phyloP scores from a whole-genome alignment of 2,888 invertebrate genomes.

The Cistogaster globosa region DNA sequence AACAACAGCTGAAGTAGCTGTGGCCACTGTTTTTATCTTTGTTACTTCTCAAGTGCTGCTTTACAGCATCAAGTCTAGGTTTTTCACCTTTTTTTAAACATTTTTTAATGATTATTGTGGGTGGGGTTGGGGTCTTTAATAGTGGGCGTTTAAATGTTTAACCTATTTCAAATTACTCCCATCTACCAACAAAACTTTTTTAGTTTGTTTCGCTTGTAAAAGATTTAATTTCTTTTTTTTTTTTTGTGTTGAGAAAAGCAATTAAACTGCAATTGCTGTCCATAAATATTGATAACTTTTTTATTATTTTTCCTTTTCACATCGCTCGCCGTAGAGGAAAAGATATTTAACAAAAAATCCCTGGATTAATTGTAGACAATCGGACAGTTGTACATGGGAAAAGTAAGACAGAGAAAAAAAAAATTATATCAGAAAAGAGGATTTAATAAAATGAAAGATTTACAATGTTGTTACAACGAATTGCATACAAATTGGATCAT shows the following conservation, averaged over 20 bases:
- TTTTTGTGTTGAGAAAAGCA: slow-evolving; percentile 72
- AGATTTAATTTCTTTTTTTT: slow-evolving; percentile 26
- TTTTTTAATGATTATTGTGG: slow-evolving; percentile 30
- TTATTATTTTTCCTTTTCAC: slow-evolving; percentile 17
- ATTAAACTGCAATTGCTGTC: slow-evolving; percentile 80
- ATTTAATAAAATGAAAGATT: slow-evolving; percentile 61
- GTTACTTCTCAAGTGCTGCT: slow-evolving; percentile 47
- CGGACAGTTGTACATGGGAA: slow-evolving; percentile 63
- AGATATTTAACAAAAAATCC: slow-evolving; percentile 36
- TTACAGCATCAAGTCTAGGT: slow-evolving; percentile 28
- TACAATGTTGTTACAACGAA: slow-evolving; percentile 63
- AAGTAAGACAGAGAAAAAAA: slow-evolving; percentile 4
- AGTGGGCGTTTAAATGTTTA: slow-evolving; percentile 49
- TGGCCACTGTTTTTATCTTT: slow-evolving; percentile 21
- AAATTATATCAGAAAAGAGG: slow-evolving; percentile 20
- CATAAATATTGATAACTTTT: slow-evolving; percentile 78
- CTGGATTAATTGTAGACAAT: slow-evolving; percentile 69
- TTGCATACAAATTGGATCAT: slow-evolving; percentile 72
- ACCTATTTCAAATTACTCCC: slow-evolving; percentile 42
- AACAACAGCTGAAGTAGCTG: neutral
- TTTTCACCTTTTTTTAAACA: slow-evolving; percentile 17
- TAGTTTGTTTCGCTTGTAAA: slow-evolving; percentile 31
- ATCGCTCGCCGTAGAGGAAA: neutral
- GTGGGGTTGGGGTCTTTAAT: slow-evolving; percentile 3
- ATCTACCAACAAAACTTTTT: slow-evolving; percentile 39